Percentiles rank a stretch among this genome's conserved stretches.
Conservation (phyloP, 2,888 invertebrate genomes). For the Lagria hirta region DNA sequence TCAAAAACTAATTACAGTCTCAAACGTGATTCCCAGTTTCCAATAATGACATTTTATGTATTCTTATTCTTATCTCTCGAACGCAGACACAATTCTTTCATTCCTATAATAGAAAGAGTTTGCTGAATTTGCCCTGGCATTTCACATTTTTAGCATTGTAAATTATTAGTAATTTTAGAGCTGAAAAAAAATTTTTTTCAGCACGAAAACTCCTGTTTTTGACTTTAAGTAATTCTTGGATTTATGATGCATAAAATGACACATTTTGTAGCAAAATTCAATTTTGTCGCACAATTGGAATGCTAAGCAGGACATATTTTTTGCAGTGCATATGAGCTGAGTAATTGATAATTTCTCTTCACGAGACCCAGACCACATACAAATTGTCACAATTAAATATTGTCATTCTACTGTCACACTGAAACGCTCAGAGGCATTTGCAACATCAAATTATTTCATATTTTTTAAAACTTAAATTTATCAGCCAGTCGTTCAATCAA, state of each 20-base stretch:
- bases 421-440: no score
- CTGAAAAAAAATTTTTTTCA: no score
- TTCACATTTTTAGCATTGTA: no score
- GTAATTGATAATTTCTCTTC: conserved; percentile 7
- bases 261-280: conserved; percentile 19
- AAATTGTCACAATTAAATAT: no score
- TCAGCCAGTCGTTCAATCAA: no score
- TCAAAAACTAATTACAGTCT: conserved; percentile 1
- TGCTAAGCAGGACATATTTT: no score
- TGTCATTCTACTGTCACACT: no score
- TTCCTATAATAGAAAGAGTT: no score
- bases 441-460: no score
- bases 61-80: conserved; percentile 4
- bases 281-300: conserved; percentile 8
- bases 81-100: conserved; percentile 1
- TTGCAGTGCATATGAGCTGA: conserved; percentile 1
- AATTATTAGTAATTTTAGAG: no score
- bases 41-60: conserved; percentile 2
- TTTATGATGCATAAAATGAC: conserved; percentile 21
- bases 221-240: conserved; percentile 13
- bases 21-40: neutral
- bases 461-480: no score
- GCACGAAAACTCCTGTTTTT: conserved; percentile 14
- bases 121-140: neutral
- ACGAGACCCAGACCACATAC: no score